Base-by-base conservation (phyloP, 2,888 invertebrate genomes). In the Euplexia lucipara region DNA sequence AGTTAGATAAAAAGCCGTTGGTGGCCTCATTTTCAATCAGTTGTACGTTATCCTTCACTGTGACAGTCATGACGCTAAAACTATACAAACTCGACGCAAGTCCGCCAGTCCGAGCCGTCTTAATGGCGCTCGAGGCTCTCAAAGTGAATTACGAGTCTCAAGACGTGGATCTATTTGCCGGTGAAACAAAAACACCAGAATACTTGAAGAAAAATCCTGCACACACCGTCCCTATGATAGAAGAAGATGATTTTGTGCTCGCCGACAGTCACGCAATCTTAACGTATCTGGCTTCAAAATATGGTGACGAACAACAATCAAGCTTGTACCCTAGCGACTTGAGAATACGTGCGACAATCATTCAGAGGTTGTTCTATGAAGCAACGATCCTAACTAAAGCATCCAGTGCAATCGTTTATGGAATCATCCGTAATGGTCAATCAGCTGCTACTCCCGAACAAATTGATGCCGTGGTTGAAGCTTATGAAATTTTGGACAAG, bases 201-300 rank as follows among this genome's bases (percentile, higher is more conserved):
- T 88, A 69, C 54, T 10, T 88, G 0, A 75, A 79, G 1, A 89
- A 89, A 57, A 90, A 89, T 49, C 89, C 88, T 0, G 53, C 84
- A 6, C 88, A 89, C 34, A 81, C 85, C 0, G 57, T 89, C 0
- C 90, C 89, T 0, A 22, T 89, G 10, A 65, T 89, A 2, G 88
- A 88, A 87, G 90, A 90, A 14, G 86, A 82, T 12, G 86, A 84
- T 32, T 88, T 89, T 37, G 44, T 78, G 0, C 59, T 90, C 3
- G 77, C 83, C 4, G 89, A 89, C 39, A 89, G 89, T 39, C 88
- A 88, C 20, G 86, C 89, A 0, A 90, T 90, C n/a, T 79, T 86
- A 0, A 86, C 85, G 0, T 90, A 90, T 57, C 61, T 90, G 16
- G 83, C 85, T 0, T 84, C 86, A 2, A 90, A 89, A 61, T 90